A percentile compares a stretch with the other conserved stretches of the same genome.
Conservation (phyloP, 2,113 vertebrate species). For the Tonatia bakeri region DNA sequence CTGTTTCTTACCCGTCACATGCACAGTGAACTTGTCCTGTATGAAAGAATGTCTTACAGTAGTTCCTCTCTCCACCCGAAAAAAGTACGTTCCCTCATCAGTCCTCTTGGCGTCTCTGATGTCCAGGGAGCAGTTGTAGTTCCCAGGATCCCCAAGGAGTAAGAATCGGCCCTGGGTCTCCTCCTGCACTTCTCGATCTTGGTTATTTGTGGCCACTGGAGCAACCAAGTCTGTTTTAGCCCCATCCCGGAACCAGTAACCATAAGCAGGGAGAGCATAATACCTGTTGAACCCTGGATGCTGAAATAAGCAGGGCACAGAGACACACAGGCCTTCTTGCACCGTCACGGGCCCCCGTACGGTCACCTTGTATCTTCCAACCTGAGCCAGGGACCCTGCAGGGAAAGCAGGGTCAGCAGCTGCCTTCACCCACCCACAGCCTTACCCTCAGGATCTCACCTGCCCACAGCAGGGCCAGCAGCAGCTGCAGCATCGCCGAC, state of each 20-base stretch:
- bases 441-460: neutral
- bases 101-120: too few species aligned
- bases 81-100: too few species aligned
- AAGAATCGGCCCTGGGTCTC: too few species aligned
- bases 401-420: neutral
- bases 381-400: neutral
- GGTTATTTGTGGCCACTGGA: neutral
- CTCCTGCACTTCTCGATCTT: too few species aligned
- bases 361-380: fast-evolving
- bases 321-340: neutral
- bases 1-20: too few species aligned
- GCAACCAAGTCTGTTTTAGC: fast-evolving
- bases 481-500: neutral
- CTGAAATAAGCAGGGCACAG: neutral
- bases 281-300: fast-evolving
- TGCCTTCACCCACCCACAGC: fast-evolving
- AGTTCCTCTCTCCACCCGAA: too few species aligned
- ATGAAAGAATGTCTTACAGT: too few species aligned
- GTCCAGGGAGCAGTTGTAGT: too few species aligned
- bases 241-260: neutral
- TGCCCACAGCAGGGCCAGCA: neutral
- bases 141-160: too few species aligned
- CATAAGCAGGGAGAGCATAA: fast-evolving
- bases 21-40: too few species aligned
- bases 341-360: fast-evolving